A percentile compares a stretch with the other conserved stretches of the same genome.
Conservation (phyloP, 1,140 invertebrate species). For the Heliconius hewitsoni region DNA sequence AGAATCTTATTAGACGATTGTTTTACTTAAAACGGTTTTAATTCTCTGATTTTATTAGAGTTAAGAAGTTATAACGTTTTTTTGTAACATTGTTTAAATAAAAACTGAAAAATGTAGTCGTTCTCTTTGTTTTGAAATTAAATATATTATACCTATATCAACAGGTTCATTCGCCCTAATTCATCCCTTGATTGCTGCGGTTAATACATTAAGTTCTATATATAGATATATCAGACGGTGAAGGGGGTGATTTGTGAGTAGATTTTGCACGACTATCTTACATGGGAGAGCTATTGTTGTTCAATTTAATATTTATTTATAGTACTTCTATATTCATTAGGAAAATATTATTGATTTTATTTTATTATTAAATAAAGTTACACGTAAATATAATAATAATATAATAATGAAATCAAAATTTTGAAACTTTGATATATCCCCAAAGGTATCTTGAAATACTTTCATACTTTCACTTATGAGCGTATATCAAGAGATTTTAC, state of each 20-base stretch:
- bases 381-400: neutral
- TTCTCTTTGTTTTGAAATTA: neutral
- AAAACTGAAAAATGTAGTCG: too few relatives aligned
- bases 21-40: too few relatives aligned
- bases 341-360: too few relatives aligned
- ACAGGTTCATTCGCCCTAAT: neutral
- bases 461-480: neutral
- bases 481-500: too few relatives aligned
- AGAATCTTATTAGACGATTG: too few relatives aligned
- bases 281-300: neutral
- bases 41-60: too few relatives aligned
- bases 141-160: neutral
- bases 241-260: neutral
- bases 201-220: conserved; percentile 12
- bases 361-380: too few relatives aligned
- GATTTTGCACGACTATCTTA: neutral
- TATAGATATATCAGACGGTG: neutral
- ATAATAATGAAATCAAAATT: neutral
- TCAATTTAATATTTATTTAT: neutral
- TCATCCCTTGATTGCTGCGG: conserved; percentile 1
- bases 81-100: too few relatives aligned
- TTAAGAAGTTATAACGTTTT: too few relatives aligned
- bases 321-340: neutral
- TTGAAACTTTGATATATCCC: neutral
- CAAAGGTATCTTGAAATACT: neutral